A percentile compares a stretch with the other conserved stretches of the same genome.
Conservation (phyloP, 2,888 invertebrate genomes). For the Drosophila meridionalis region DNA sequence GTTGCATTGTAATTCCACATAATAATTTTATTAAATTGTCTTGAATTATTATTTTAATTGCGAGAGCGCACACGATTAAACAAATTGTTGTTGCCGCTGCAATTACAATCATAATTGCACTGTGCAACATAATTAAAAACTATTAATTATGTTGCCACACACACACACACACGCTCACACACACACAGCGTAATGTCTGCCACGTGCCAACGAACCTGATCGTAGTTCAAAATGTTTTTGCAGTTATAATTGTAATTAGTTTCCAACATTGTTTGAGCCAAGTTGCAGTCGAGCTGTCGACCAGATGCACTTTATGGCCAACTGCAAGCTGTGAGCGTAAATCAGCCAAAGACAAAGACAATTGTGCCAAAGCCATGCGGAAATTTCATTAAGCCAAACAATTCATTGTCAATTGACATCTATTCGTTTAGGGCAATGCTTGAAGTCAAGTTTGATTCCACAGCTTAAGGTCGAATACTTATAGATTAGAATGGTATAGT, state of each 20-base stretch:
- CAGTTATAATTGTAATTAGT: conserved; percentile 39
- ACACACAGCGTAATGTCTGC: conserved; percentile 6
- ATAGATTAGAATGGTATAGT: too few species aligned
- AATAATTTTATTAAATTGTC: conserved; percentile 73
- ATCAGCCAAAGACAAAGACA: not conserved
- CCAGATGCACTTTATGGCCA: not conserved
- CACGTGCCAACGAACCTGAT: conserved; percentile 57
- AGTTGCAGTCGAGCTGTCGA: not conserved
- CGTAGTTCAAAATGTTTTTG: conserved; percentile 28
- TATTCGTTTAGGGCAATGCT: not conserved
- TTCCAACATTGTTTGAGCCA: conserved; percentile 13
- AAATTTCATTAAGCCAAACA: conserved; percentile 4
- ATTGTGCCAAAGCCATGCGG: not conserved
- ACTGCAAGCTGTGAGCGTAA: not conserved
- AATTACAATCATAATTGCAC: conserved; percentile 45
- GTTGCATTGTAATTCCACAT: conserved; percentile 50
- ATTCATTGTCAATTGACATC: not conserved
- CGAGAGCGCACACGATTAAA: conserved; percentile 24
- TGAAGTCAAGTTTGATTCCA: not conserved
- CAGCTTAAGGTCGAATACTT: not conserved
- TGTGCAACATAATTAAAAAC: conserved; percentile 64
- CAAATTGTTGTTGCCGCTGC: conserved; percentile 30
- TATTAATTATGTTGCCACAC: conserved; percentile 60
- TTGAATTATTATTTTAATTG: conserved; percentile 68
- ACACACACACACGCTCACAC: conserved; percentile 18